phyloP scores from a whole-genome alignment of 1,140 invertebrate species.

The Drosophila baimaii region DNA sequence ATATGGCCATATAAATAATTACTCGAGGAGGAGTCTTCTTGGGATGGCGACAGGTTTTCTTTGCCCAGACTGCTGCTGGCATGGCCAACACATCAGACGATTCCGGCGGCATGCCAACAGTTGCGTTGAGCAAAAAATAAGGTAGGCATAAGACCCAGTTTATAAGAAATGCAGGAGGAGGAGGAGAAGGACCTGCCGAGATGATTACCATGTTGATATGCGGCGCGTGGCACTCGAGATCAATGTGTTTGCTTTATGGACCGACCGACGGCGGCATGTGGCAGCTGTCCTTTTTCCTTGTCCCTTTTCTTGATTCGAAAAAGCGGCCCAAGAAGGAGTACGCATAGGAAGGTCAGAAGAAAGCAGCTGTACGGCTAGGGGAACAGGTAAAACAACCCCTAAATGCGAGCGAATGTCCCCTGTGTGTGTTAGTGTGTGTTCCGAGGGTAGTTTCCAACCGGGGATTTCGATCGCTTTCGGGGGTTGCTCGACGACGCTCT shows the following conservation, averaged over 20 bases:
- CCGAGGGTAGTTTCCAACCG: conserved; percentile 47
- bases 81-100: conserved; percentile 45
- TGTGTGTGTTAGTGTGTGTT: not conserved
- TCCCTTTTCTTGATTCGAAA: conserved; percentile 9
- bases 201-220: conserved; percentile 81
- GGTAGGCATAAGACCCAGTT: conserved; percentile 13
- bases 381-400: conserved; percentile 76
- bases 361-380: conserved; percentile 61
- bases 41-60: conserved; percentile 63
- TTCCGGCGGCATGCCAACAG: conserved; percentile 67
- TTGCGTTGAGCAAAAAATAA: conserved; percentile 46
- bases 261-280: conserved; percentile 61
- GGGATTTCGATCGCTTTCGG: conserved; percentile 35
- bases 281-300: conserved; percentile 67
- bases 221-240: conserved; percentile 74
- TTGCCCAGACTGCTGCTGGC: conserved; percentile 15
- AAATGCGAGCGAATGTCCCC: conserved; percentile 15
- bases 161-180: conserved; percentile 36
- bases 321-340: conserved; percentile 12
- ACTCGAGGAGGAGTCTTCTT: conserved; percentile 35
- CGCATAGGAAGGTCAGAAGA: conserved; percentile 45
- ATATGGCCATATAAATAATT: conserved; percentile 67
- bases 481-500: conserved; percentile 25
- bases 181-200: conserved; percentile 36
- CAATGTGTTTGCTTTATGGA: conserved; percentile 47